Conservation (phyloP, 2,797 vertebrate genomes). For the Hoplostethus mediterraneus region DNA sequence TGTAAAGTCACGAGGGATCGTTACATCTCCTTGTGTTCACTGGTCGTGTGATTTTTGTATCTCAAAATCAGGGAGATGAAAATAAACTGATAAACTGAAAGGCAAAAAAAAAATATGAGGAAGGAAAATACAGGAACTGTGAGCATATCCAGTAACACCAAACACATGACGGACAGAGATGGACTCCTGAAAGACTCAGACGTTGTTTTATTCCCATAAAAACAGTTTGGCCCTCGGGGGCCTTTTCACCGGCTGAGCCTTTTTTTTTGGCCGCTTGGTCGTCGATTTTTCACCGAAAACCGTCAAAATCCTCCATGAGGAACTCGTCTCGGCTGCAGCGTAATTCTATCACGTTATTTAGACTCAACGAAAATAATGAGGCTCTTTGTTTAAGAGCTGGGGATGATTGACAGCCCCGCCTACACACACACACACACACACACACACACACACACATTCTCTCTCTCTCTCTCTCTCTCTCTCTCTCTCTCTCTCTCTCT, state of each 20-base stretch:
- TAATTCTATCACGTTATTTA: conserved; percentile 37
- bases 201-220: too few species aligned
- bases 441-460: background rate
- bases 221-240: too few species aligned
- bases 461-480: conserved; percentile 1
- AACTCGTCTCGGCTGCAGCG: background rate
- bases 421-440: conserved; percentile 6
- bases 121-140: background rate
- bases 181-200: too few species aligned
- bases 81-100: too few species aligned
- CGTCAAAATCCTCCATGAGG: conserved; percentile 3
- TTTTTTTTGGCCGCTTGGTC: too few species aligned
- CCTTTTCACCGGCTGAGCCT: too few species aligned
- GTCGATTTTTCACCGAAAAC: conserved; percentile 12
- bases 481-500: conserved; percentile 40
- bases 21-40: too few species aligned
- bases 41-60: too few species aligned
- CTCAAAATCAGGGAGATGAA: too few species aligned
- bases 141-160: background rate
- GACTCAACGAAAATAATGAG: conserved; percentile 22
- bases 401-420: conserved; percentile 55
- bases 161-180: background rate
- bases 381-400: conserved; percentile 35
- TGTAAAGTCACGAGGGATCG: too few species aligned
- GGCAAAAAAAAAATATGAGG: too few species aligned